Conservation (phyloP, 2,113 vertebrate genomes). For the Pelobates fuscus region DNA sequence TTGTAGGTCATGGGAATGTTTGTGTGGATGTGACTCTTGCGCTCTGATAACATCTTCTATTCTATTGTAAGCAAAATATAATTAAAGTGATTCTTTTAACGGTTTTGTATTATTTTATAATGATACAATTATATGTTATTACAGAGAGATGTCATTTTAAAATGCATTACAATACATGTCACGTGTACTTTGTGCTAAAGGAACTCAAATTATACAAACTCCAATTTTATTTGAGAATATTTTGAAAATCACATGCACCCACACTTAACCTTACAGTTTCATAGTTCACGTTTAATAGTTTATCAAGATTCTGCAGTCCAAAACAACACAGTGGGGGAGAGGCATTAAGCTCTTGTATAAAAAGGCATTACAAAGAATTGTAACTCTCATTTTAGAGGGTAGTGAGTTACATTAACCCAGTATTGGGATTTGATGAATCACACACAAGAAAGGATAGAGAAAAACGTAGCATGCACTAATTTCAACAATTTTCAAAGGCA, state of each 20-base stretch:
- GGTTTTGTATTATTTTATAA: background rate
- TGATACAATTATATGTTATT: background rate
- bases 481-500: no score
- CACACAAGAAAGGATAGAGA: background rate
- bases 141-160: background rate
- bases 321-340: background rate
- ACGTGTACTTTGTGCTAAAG: background rate
- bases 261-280: background rate
- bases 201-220: background rate
- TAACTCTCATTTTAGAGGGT: background rate
- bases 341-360: background rate
- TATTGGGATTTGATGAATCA: background rate
- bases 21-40: slow-evolving; percentile 13
- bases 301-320: background rate
- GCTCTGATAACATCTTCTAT: slow-evolving; percentile 6
- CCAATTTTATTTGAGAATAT: background rate
- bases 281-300: background rate
- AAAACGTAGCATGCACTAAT: background rate
- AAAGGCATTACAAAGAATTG: background rate
- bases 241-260: background rate
- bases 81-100: background rate
- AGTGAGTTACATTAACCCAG: background rate
- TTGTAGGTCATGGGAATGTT: slow-evolving; percentile 36
- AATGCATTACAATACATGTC: background rate
- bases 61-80: background rate